Evolutionary conservation across 2,797 vertebrate genomes (phyloP).

Genomic region (Sphaeramia orbicularis): DNA sequence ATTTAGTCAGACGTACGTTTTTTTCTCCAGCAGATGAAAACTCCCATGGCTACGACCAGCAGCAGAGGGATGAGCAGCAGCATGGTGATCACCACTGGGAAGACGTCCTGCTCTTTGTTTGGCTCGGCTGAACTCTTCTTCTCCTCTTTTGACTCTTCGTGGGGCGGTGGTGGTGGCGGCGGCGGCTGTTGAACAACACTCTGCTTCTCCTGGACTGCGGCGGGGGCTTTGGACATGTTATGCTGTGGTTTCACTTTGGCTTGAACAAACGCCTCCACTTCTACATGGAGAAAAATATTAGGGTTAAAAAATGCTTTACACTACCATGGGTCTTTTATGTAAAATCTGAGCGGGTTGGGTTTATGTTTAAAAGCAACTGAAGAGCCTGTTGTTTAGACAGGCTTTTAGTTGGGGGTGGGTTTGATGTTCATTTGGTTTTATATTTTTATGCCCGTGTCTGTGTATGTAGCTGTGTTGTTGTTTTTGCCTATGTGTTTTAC

Average conservation of each 20-base stretch:
- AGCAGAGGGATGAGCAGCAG: constrained; percentile 91
- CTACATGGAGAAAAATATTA: constrained; percentile 76
- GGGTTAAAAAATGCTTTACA: background rate
- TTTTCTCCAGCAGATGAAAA: constrained; percentile 93
- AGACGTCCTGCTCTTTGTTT: constrained; percentile 71
- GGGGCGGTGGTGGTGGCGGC: background rate
- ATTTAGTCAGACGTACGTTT: constrained; percentile 87
- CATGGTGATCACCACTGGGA: constrained; percentile 90
- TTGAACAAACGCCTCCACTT: constrained; percentile 88
- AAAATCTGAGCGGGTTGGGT: no score
- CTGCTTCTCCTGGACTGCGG: constrained; percentile 70
- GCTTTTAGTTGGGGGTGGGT: no score
- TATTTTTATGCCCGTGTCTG: no score
- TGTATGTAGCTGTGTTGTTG: no score
- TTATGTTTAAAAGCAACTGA: no score
- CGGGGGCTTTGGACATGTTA: constrained; percentile 65
- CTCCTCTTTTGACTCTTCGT: constrained; percentile 43
- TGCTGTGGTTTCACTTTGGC: constrained; percentile 85
- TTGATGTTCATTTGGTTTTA: no score
- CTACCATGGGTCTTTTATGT: no score
- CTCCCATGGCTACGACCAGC: constrained; percentile 87
- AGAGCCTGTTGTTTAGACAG: no score
- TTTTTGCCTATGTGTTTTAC: no score
- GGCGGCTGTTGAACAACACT: constrained; percentile 15
- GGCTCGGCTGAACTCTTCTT: constrained; percentile 77